phyloP scores from a whole-genome alignment of 1,140 invertebrate species.

The Atta texana region DNA sequence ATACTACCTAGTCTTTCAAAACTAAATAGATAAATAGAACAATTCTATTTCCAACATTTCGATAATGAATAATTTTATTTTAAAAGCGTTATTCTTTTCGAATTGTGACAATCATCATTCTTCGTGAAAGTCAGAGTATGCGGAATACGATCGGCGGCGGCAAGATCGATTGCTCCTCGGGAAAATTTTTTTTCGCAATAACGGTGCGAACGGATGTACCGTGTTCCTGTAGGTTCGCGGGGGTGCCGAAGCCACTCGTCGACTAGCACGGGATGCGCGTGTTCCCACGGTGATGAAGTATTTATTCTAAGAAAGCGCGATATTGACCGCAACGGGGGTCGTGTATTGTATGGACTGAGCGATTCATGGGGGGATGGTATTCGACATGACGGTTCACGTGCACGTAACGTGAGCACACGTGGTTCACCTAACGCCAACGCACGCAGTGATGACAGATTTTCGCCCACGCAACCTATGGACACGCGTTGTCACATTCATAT shows the following conservation, averaged over 20 bases:
- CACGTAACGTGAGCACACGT: slow-evolving; percentile 49
- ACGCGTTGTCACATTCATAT: too few relatives aligned
- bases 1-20: neutral
- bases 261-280: slow-evolving; percentile 70
- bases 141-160: neutral
- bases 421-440: slow-evolving; percentile 46
- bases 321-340: slow-evolving; percentile 84
- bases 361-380: slow-evolving; percentile 72
- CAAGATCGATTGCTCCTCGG: neutral
- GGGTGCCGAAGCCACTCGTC: slow-evolving; percentile 59
- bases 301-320: slow-evolving; percentile 81
- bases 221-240: slow-evolving; percentile 61
- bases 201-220: slow-evolving; percentile 17
- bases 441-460: slow-evolving; percentile 48
- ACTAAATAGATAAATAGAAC: neutral
- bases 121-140: neutral
- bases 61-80: neutral
- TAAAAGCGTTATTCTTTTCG: neutral
- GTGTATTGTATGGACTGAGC: slow-evolving; percentile 73
- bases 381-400: slow-evolving; percentile 38
- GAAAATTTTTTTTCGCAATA: slow-evolving; percentile 30
- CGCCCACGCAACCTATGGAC: neutral
- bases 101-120: neutral
- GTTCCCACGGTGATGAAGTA: slow-evolving; percentile 83
- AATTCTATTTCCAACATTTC: neutral